Evolutionary conservation across 92 coral and sea anemone species (phyloP), one percentile per base, ranked within the genome.

Genomic region (Epizoanthus scotinus): DNA sequence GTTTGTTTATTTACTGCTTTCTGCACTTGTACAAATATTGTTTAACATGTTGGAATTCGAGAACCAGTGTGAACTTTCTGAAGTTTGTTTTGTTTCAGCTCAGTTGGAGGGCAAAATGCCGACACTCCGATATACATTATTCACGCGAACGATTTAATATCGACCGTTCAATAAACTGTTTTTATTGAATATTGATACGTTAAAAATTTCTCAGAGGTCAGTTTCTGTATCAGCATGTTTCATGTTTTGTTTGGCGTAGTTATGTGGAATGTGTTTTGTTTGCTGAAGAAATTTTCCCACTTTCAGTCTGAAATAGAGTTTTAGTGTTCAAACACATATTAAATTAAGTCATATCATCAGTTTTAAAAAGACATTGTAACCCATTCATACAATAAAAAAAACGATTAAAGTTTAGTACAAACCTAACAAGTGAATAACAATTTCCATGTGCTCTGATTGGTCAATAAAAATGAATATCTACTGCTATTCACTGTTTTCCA

Each of bases 1-100:
- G 70, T 64, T 63, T 64, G 70, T 64, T 64, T 64, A 64, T 64
- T 64, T 64, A 64, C 70, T 29, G 44, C 47, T 29, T 64, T 29
- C 36, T 17, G 29, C 70, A 64, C 70, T 64, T 64, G 44, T 29
- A 64, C 28, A 64, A 25, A 15, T 64, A 25, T 64, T 64, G 36
- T 28, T 27, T 8, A 64, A 20, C 24, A 2, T 12, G 38, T 29
- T 25, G 29, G 36, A 64, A 26, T 64, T 64, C 42, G 19, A 22
- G 24, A 27, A 19, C 44, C 70, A n/a, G 20, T 63, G 5, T 5
- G 68, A 63, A 13, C 6, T 61, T 61, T 61, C 6, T 24, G 66
- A 17, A 22, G 31, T 62, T 62, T 62, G 36, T 64, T 64, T 64
- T 47, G 70, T 64, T 17, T 64, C 19, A 17, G 31, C 34, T 29